phyloP scores from a whole-genome alignment of 2,888 invertebrate genomes.

The Chrysotoxum bicinctum region DNA sequence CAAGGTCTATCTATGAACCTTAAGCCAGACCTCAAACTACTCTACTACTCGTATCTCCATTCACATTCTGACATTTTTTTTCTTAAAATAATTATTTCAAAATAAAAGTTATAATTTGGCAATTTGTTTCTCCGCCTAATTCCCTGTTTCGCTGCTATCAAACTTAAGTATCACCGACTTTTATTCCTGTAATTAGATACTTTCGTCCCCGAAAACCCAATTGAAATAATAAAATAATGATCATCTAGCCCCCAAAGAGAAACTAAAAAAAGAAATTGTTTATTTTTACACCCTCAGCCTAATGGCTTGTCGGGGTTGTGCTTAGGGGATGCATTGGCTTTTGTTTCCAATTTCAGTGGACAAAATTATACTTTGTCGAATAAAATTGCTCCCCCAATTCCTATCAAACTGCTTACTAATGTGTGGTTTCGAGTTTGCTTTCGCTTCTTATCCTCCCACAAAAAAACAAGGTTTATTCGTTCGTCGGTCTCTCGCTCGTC shows the following conservation, averaged over 20 bases:
- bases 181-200: slow-evolving; percentile 8
- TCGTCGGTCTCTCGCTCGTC: too few species aligned
- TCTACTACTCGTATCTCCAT: too few species aligned
- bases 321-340: not conserved
- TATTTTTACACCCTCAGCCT: not conserved
- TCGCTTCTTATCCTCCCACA: not conserved
- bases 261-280: not conserved
- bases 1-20: too few species aligned
- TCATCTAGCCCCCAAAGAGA: not conserved
- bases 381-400: not conserved
- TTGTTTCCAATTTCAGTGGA: slow-evolving; percentile 17
- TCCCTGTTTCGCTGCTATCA: not conserved
- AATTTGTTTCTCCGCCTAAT: not conserved
- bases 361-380: slow-evolving; percentile 11
- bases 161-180: slow-evolving; percentile 2
- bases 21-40: too few species aligned
- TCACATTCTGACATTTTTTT: too few species aligned
- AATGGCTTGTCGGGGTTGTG: not conserved
- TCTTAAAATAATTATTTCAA: not conserved
- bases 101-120: not conserved
- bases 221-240: slow-evolving; percentile 5
- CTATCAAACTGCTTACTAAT: slow-evolving; percentile 20
- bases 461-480: not conserved
- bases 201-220: not conserved
- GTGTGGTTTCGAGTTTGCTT: slow-evolving; percentile 22